Evolutionary conservation across 2,797 vertebrate genomes (phyloP), one percentile per base, ranked within the genome.

Genomic region (Pantherophis vulpinus): DNA sequence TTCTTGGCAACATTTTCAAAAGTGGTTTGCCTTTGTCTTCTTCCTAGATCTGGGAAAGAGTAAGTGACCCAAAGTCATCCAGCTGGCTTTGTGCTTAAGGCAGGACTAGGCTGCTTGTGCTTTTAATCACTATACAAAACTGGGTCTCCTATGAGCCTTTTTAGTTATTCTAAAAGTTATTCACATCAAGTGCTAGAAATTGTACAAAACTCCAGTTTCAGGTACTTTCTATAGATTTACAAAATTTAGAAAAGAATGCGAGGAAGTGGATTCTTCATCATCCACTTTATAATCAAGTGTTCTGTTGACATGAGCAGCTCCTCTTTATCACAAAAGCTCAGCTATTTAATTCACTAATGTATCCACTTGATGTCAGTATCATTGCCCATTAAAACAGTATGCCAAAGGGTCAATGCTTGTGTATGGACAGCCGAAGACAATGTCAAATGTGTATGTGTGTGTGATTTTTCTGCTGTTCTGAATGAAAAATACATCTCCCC

Each of bases 291-390:
- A 94, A 86, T 88, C 91, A 88, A 14, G 92, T 90, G 92, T 25
- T 37, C 94, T 93, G 94, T 94, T 94, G 92, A 95, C 96, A 95
- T 25, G 86, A 93, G 63, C 90, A 90, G 90, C 66, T 95, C 83
- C 94, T 10, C 0, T 94, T 58, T 90, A 94, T 79, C 91, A 91
- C 89, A 92, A 91, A 83, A 91, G 87, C 8, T 88, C 11, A 14
- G 87, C 93, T 93, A 88, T 96, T 97, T 96, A 94, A 95, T 97
- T 96, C 95, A 95, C 96, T 94, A 92, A 95, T 94, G 23, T 90
- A 95, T 96, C 97, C 96, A 96, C 96, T 97, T 96, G 97, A 97
- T 96, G 96, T 97, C 97, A 95, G 95, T 97, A 95, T 96, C 96
- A 97, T 96, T 96, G 96, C 91, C 95, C 96, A 93, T 87, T 70